Evolutionary conservation across 2,797 vertebrate species (phyloP), one percentile per base, ranked within the genome.

Genomic region (Sphenopsis melanotis): DNA sequence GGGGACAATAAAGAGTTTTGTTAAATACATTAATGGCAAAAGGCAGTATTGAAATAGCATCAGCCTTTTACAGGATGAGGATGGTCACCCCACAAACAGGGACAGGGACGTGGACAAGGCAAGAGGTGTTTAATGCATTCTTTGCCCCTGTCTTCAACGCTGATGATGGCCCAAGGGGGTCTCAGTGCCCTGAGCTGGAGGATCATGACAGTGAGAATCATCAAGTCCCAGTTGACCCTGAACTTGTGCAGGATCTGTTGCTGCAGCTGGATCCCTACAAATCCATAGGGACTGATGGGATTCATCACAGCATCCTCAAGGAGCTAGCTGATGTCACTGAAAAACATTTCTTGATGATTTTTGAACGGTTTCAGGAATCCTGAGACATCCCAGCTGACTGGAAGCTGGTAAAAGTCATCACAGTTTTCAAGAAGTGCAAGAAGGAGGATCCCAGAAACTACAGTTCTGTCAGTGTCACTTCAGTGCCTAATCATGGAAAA

Each of bases 351-450:
- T 41, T 29, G 19, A n/a, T 37, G 22, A 30, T 30, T 83, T 83
- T 47, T 55, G 30, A 34, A 37, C 5, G 12, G 10, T 72, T 55
- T 72, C 20, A 47, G 34, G 59, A 83, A 30, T 56, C 16, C 9
- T 13, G 69, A 72, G 41, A 9, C 3, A 13, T 64, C 34, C 24
- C 34, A 72, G 24, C 41, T 47, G 41, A 30, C 24, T 72, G 69
- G 34, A 64, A 47, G 24, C 49, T 72, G 30, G 16, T 9, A 56
- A 34, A 47, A 0, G 0, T 32, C 17, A 3, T 50, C 49, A 39
- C 7, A 30, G 3, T 41, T 64, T 55, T 39, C 49, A 64, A 39
- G 29, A 46, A 46, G 8, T 32, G 19, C 2, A 0, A 24, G 41
- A 23, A 39, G 11, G 20, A 64, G 6, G 12, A 24, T 13, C 5